Evolutionary conservation across 1,140 invertebrate species (phyloP), one percentile per base, ranked within the genome.

Genomic region (Matsumurasca onukii): DNA sequence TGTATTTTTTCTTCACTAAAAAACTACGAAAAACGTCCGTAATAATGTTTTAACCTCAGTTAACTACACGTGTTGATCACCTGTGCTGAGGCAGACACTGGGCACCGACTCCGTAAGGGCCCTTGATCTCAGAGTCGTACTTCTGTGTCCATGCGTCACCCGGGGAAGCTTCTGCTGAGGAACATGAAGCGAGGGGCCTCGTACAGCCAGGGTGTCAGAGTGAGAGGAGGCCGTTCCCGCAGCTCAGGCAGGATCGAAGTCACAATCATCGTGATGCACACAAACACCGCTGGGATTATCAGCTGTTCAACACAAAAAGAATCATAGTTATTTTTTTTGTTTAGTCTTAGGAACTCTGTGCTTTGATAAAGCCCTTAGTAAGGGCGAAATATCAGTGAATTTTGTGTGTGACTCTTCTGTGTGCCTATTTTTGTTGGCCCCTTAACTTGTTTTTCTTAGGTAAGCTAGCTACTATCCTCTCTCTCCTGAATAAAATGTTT

Each of bases 251-350:
- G 63, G 13, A 76, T 68, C 1, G 72, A 70, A 17, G 72, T 72
- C n/a, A 74, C 72, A 3, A 69, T 45, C 3, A 75, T 51, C 20
- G 72, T 70, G 52, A 75, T 48, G 62, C 73, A 75, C 13, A 76
- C 75, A 70, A 76, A 74, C n/a, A 75, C 20, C 13, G 74, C 74
- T 3, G 75, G 75, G 22, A 76, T 55, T 9, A 75, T 63, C 31
- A 75, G 57, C 74, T 75, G 62, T 55, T 71, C 69, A 51, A 59
- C 3, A 27, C 12, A 29, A 61, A 34, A 69, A 39, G 5, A 39
- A n/a, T n/a, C n/a, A n/a, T n/a, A n/a, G n/a, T n/a, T n/a, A n/a
- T n/a, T n/a, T n/a, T n/a, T n/a, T n/a, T n/a, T n/a, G n/a, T n/a
- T n/a, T n/a, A n/a, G n/a, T n/a, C n/a, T n/a, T n/a, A n/a, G n/a